These are phyloP conservation scores for Oedothorax gibbosus DNA, from an alignment of 1,140 invertebrate species.

Conservation along the genomic window DNA sequence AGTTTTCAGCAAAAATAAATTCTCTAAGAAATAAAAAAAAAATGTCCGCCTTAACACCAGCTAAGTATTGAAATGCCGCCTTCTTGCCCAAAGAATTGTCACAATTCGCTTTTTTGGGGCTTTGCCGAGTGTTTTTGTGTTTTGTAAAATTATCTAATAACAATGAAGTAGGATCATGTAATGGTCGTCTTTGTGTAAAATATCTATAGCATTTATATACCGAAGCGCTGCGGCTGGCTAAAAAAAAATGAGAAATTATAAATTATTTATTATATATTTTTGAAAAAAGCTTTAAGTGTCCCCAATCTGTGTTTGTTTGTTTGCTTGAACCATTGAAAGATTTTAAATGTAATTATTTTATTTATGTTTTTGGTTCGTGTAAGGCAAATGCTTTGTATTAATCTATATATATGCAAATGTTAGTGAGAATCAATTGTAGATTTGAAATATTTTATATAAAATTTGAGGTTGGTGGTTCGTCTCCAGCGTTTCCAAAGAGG, in stretches of 20 bases:
- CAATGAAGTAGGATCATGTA: constrained; percentile 11
- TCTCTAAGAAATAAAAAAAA: constrained; percentile 7
- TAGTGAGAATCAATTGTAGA: too few relatives aligned
- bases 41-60: constrained; percentile 29
- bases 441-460: too few relatives aligned
- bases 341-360: too few relatives aligned
- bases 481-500: too few relatives aligned
- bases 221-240: constrained; percentile 52
- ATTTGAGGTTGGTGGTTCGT: too few relatives aligned
- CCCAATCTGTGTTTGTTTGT: too few relatives aligned
- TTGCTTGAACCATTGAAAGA: too few relatives aligned
- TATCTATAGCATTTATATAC: constrained; percentile 57
- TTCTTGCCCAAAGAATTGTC: constrained; percentile 8
- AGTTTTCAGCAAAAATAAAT: neutral
- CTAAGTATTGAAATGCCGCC: constrained; percentile 13
- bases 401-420: too few relatives aligned
- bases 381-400: too few relatives aligned
- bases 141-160: constrained; percentile 13
- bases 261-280: too few relatives aligned
- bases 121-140: constrained; percentile 10
- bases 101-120: constrained; percentile 2
- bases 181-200: constrained; percentile 28
- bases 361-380: too few relatives aligned
- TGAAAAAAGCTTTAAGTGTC: too few relatives aligned
- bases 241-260: neutral